Evolutionary conservation across 2,888 invertebrate species (phyloP), one percentile per base, ranked within the genome.

Genomic region (Lypha dubia): DNA sequence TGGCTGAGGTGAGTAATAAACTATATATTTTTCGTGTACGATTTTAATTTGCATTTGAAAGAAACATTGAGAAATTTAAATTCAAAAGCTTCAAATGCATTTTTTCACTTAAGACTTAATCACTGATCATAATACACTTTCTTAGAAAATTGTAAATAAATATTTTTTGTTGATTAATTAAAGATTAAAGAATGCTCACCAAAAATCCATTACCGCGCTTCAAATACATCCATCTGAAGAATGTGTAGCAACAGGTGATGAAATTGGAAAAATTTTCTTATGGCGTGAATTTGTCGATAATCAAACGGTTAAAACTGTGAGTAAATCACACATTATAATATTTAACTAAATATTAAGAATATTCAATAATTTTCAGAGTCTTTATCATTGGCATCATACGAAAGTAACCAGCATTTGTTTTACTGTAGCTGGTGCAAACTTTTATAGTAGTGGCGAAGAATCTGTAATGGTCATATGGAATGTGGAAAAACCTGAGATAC

Each of bases 391-490:
- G 97, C 97, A 97, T 91, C 94, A 95, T 5, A 93, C 96, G 63
- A 94, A 95, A 41, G 95, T 96, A 0, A 93, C 93, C 58, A 94
- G 95, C 89, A 89, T 97, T 17, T 92, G 93, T 0, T 97, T 96
- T 89, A 95, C 96, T 13, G 88, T 89, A 1, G 87, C 91, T 91
- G 96, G 96, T 22, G 94, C 94, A 11, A 93, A 94, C 86, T 94
- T 97, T 89, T 95, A 95, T 88, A 96, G 96, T 87, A 96, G 96
- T 9, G 97, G 96, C n/a, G 93, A 93, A 62, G 97, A 97, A 91
- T 94, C 94, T 88, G 96, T 96, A 0, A 91, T 97, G 68, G 96
- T 97, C 0, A 95, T 95, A 90, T 97, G 97, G 97, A 93, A 93
- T 70, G 85, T 94, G 24, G 91, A 93, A 46, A 93, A 93, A 87